Base-by-base conservation (phyloP, 1,140 invertebrate genomes). In the Drosophila ohnishii region DNA sequence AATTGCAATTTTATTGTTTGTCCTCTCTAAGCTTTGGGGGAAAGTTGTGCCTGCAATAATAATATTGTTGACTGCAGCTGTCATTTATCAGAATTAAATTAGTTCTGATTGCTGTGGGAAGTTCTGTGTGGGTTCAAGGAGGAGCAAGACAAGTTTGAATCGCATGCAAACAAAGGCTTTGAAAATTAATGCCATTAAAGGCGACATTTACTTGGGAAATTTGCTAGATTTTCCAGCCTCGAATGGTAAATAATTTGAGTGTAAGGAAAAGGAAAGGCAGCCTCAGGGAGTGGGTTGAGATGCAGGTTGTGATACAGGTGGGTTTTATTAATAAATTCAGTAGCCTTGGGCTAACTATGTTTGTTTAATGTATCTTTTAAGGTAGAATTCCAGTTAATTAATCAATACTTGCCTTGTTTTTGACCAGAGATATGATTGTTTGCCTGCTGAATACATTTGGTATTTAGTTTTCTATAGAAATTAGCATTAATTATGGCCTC, bases 1-100 rank as follows among this genome's bases (percentile, higher is more conserved):
- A 80, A 83, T 78, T 83, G 67, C 60, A 72, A 59, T 51, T 85
- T 86, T 74, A 81, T 78, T 85, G 74, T 78, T 86, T 81, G 47
- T 58, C 32, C 42, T 56, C 40, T 48, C 65, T 14, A 39, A 35
- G 65, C 45, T 35, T 56, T 70, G 74, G 44, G 44, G 44, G 55
- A 67, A 77, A 57, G 55, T 58, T 71, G 51, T 55, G 32, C 44
- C 28, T 47, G 14, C 62, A 72, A 62, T 70, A 69, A 51, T 40
- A 65, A 75, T 57, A 75, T 47, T 72, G 65, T 78, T 72, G 75
- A 53, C 22, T 65, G 78, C 78, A 65, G 78, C 66, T 81, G 73
- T 40, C 53, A 42, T 81, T 80, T 81, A 80, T 65, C 56, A 64
- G 50, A 70, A 70, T 77, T 55, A 66, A 80, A 80, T 76, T 81